Conservation (phyloP, 2,797 vertebrate species). For the Buceros bicornis region DNA sequence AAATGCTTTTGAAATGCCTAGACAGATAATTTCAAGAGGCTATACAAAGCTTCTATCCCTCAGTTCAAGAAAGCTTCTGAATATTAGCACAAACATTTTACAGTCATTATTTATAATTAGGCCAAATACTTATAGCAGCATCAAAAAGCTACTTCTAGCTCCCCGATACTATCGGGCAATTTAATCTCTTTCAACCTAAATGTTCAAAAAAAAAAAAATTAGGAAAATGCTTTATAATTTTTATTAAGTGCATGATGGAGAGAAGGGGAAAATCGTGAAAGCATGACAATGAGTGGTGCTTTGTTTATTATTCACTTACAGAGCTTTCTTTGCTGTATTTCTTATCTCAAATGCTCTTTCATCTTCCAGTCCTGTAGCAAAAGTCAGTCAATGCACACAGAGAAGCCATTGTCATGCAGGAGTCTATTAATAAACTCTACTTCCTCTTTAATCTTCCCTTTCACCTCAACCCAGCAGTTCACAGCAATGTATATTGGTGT, state of each 20-base stretch:
- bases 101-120: not conserved
- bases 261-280: not conserved
- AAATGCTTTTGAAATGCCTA: not conserved
- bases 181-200: not conserved
- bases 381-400: not conserved
- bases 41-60: not conserved
- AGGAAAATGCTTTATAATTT: not conserved
- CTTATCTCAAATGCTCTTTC: constrained; percentile 39
- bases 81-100: not conserved
- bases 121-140: not conserved
- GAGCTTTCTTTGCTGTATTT: not conserved
- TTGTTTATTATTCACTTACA: not conserved
- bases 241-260: not conserved
- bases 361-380: not conserved
- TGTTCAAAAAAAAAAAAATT: not conserved
- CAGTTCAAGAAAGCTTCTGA: not conserved
- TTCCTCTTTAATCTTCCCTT: constrained; percentile 45
- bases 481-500: not conserved
- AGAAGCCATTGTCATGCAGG: not conserved
- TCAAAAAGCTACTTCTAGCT: not conserved
- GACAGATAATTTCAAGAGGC: not conserved
- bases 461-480: constrained; percentile 25
- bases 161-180: not conserved
- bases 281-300: not conserved
- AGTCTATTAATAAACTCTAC: constrained; percentile 24